Evolutionary conservation across 1,140 invertebrate genomes (phyloP).

Genomic region (Pogonus chalceus): DNA sequence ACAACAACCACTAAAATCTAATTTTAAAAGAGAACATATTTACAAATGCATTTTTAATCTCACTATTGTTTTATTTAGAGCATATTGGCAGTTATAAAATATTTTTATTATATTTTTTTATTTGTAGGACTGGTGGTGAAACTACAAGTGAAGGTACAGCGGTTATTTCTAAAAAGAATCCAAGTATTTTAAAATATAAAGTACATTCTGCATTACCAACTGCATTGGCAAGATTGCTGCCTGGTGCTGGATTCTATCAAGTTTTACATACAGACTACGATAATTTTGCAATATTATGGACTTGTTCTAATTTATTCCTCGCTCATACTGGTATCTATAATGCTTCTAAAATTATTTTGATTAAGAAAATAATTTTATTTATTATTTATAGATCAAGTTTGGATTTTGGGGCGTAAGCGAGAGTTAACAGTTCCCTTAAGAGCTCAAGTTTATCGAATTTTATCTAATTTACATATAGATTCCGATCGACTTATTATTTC

Average conservation of each 20-base stretch:
- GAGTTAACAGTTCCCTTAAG: conserved; percentile 46
- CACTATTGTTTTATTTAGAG: no score
- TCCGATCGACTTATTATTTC: conserved; percentile 51
- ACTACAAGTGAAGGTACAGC: conserved; percentile 39
- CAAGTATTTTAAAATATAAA: conserved; percentile 43
- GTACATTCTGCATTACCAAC: conserved; percentile 50
- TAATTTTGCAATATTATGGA: conserved; percentile 58
- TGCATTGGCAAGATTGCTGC: conserved; percentile 49
- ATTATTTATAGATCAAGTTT: conserved; percentile 47
- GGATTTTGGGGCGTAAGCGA: conserved; percentile 48
- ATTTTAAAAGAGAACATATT: neutral
- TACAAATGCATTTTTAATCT: conserved; percentile 1
- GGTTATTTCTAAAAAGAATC: conserved; percentile 36
- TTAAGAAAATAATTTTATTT: conserved; percentile 11
- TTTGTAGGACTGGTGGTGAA: conserved; percentile 40
- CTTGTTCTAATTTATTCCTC: conserved; percentile 51
- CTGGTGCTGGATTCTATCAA: conserved; percentile 55
- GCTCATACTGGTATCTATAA: conserved; percentile 42
- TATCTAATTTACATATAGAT: conserved; percentile 45
- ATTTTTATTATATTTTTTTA: neutral
- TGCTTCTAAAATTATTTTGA: neutral
- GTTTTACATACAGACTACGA: conserved; percentile 61
- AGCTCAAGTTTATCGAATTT: conserved; percentile 45
- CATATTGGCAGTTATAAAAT: no score
- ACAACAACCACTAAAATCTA: no score